Percentiles rank a stretch among this genome's conserved stretches.
Conservation (phyloP, 2,888 invertebrate species). For the Drosophila dives region DNA sequence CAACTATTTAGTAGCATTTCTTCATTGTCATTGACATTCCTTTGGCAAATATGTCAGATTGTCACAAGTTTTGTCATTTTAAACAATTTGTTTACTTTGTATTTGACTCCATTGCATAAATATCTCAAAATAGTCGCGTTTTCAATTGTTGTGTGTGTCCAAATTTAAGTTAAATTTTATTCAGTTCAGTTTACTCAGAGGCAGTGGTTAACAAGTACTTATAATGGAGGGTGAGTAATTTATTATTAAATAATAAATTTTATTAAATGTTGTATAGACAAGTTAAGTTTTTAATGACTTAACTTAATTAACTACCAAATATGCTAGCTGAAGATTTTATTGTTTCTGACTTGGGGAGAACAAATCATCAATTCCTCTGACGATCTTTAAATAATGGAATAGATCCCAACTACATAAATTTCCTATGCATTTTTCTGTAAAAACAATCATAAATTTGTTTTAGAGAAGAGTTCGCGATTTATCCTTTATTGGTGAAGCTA, state of each 20-base stretch:
- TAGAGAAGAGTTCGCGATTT: neutral
- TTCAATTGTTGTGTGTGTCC: neutral
- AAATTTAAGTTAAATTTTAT: constrained; percentile 20
- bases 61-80: constrained; percentile 32
- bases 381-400: neutral
- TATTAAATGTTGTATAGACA: neutral
- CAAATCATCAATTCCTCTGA: neutral
- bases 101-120: constrained; percentile 10
- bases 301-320: neutral
- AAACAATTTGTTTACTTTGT: constrained; percentile 30
- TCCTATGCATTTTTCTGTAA: neutral
- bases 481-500: neutral
- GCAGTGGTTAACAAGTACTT: neutral
- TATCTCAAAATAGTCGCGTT: constrained; percentile 17
- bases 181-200: neutral
- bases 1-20: constrained; percentile 41
- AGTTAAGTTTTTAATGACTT: neutral
- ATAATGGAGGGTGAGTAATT: constrained; percentile 43
- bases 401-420: neutral
- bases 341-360: neutral
- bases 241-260: neutral
- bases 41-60: constrained; percentile 23
- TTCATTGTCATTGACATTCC: constrained; percentile 14
- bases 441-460: neutral
- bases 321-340: neutral